phyloP scores from a whole-genome alignment of 2,888 invertebrate genomes.

The Tipula helvola region DNA sequence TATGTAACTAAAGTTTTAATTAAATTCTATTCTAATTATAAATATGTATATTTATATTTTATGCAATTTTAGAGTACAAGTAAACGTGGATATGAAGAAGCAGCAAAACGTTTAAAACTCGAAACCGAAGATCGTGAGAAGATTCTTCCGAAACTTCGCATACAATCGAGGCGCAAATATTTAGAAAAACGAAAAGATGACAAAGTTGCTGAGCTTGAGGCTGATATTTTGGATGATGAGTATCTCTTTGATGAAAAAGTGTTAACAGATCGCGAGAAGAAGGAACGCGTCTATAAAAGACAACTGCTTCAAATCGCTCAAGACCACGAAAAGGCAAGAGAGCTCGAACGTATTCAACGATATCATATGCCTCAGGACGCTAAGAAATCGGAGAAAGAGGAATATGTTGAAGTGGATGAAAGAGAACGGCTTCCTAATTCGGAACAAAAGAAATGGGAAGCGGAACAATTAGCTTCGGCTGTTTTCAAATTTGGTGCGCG shows the following conservation, averaged over 20 bases:
- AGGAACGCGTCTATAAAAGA: conserved; percentile 80
- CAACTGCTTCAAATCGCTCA: conserved; percentile 80
- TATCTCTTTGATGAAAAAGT: conserved; percentile 80
- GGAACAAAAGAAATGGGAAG: conserved; percentile 93
- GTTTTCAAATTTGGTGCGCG: conserved; percentile 88
- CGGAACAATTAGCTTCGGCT: conserved; percentile 89
- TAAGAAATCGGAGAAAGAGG: conserved; percentile 57
- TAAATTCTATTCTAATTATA: not conserved
- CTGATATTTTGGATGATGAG: conserved; percentile 91
- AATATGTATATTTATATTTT: not conserved
- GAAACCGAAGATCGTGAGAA: conserved; percentile 78
- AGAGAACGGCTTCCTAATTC: conserved; percentile 71
- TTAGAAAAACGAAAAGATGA: conserved; percentile 93
- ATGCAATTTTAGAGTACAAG: conserved; percentile 36
- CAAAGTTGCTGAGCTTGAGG: conserved; percentile 89
- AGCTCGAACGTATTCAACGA: conserved; percentile 82
- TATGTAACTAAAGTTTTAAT: not conserved
- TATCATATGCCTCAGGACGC: conserved; percentile 90
- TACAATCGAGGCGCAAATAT: conserved; percentile 87
- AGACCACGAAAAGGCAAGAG: conserved; percentile 90
- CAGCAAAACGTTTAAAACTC: conserved; percentile 77
- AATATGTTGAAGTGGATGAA: conserved; percentile 76
- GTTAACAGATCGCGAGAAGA: conserved; percentile 80
- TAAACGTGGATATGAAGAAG: conserved; percentile 68
- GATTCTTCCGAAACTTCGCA: conserved; percentile 73